phyloP scores from a whole-genome alignment of 2,113 vertebrate genomes.

The Anseranas semipalmata region DNA sequence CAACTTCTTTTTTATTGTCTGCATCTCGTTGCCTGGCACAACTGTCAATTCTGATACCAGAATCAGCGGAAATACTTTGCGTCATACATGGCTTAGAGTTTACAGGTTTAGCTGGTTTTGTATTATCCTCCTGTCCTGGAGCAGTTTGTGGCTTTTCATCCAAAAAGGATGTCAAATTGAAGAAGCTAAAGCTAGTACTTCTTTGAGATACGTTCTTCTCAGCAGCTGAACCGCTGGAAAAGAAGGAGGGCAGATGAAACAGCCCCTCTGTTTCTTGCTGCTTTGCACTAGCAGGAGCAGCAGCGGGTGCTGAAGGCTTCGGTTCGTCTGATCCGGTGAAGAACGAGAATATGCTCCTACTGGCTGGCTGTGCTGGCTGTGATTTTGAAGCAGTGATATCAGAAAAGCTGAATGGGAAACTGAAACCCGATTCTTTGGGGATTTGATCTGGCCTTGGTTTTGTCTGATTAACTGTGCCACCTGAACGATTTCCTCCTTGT shows the following conservation, averaged over 20 bases:
- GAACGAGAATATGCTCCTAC: slow-evolving; percentile 83
- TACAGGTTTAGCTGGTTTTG: slow-evolving; percentile 4
- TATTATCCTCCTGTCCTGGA: slow-evolving; percentile 10
- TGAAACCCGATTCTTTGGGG: slow-evolving; percentile 74
- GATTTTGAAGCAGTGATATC: slow-evolving; percentile 48
- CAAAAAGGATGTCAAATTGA: slow-evolving; percentile 83
- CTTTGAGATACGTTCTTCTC: slow-evolving; percentile 76
- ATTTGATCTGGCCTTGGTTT: slow-evolving; percentile 68
- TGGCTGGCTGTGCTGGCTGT: slow-evolving; percentile 55
- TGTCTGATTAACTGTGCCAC: not conserved
- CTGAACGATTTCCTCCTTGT: not conserved
- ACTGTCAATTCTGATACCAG: not conserved
- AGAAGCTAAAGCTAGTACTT: slow-evolving; percentile 81
- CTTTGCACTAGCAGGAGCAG: slow-evolving; percentile 37
- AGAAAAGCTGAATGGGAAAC: slow-evolving; percentile 79
- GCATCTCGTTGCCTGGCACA: not conserved
- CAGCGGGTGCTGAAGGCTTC: slow-evolving; percentile 47
- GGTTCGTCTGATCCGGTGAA: slow-evolving; percentile 75
- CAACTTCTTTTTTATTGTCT: not conserved
- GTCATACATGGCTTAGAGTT: slow-evolving; percentile 20
- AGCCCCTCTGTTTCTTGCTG: slow-evolving; percentile 76
- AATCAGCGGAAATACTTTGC: not conserved
- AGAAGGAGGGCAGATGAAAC: slow-evolving; percentile 85
- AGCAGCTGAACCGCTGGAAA: slow-evolving; percentile 73
- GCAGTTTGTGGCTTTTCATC: slow-evolving; percentile 79